Evolutionary conservation across 2,888 invertebrate species (phyloP).

Genomic region (Latrodectus hesperus): DNA sequence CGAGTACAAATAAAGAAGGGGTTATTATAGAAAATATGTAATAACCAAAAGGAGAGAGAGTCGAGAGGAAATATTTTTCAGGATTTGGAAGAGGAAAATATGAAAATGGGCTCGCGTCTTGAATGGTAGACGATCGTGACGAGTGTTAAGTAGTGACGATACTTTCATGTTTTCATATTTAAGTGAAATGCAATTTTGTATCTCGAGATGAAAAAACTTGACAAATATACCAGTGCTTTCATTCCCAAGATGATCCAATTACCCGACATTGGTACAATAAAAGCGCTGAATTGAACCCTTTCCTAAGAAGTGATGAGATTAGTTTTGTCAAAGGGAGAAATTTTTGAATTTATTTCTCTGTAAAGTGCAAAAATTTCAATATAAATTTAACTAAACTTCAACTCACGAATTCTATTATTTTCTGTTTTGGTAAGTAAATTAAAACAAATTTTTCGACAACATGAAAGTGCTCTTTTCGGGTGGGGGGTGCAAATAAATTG

Average conservation of each 20-base stretch:
- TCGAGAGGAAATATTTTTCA: neutral
- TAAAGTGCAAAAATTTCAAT: no score
- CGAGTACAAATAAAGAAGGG: neutral
- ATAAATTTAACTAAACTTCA: no score
- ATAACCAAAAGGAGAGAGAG: neutral
- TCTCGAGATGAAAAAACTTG: neutral
- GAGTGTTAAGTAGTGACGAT: neutral
- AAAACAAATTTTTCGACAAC: no score
- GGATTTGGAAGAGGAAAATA: neutral
- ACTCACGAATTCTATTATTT: no score
- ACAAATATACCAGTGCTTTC: neutral
- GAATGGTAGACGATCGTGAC: neutral
- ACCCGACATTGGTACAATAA: neutral
- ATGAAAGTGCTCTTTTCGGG: no score
- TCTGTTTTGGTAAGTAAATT: no score
- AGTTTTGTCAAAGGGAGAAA: neutral
- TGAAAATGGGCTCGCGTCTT: neutral
- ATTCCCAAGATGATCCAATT: neutral
- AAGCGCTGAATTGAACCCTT: neutral
- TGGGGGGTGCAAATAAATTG: no score
- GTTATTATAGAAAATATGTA: neutral
- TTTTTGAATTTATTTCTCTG: no score
- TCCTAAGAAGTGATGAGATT: neutral
- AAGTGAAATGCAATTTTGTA: slow-evolving; percentile 3
- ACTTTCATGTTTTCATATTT: slow-evolving; percentile 3